A percentile compares a stretch with the other conserved stretches of the same genome.
These are phyloP conservation scores for Rugalucina vietnamica DNA, from an alignment of 2,888 invertebrate species.

Conservation along the genomic window DNA sequence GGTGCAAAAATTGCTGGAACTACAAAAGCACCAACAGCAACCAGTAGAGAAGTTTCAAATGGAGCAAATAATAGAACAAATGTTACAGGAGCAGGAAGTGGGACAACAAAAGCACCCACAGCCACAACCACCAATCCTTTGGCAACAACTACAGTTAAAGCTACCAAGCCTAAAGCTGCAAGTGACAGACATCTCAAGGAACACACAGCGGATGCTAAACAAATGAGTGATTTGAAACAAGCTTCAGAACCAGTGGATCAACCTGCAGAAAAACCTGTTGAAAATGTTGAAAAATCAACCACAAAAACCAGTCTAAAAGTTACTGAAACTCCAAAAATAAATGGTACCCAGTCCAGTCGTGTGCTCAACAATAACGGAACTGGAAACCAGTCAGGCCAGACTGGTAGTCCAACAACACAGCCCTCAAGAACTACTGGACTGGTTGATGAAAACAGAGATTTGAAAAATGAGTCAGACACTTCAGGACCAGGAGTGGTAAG, in stretches of 20 bases:
- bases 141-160: neutral
- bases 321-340: neutral
- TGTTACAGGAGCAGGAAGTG: neutral
- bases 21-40: too few relatives aligned
- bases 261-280: neutral
- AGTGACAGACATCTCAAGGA: slow-evolving; percentile 41
- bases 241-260: neutral
- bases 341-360: too few relatives aligned
- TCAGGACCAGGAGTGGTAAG: too few relatives aligned
- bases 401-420: neutral
- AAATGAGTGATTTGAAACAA: slow-evolving; percentile 7
- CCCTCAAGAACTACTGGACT: neutral
- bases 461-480: neutral
- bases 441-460: neutral
- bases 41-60: neutral
- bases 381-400: neutral
- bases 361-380: neutral
- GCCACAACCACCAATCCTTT: neutral
- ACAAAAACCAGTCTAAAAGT: neutral
- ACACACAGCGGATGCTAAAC: slow-evolving; percentile 37
- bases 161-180: slow-evolving; percentile 12
- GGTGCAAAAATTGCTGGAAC: too few relatives aligned
- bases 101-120: neutral
- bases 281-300: neutral
- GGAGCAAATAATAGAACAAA: neutral